These are phyloP conservation scores for Hartigia nigra DNA, from an alignment of 2,888 invertebrate genomes.

Conservation along the genomic window DNA sequence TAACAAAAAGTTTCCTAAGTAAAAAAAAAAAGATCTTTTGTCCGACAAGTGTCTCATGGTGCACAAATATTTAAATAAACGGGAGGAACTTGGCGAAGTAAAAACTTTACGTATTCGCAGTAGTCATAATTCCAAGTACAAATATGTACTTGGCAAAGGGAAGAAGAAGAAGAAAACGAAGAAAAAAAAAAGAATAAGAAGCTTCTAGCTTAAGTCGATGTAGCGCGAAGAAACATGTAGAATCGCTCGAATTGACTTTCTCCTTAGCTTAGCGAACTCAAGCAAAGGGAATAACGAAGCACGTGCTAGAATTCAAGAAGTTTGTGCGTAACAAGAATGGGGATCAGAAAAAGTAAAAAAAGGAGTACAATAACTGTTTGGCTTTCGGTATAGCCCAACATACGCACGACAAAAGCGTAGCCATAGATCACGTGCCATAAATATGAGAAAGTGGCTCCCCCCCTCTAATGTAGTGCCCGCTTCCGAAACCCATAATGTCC, in stretches of 20 bases:
- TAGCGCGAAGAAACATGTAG: not conserved
- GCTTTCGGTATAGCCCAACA: not conserved
- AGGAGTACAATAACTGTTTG: slow-evolving; percentile 21
- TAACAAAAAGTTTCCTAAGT: not conserved
- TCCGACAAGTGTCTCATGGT: not conserved
- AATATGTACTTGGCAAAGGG: not conserved
- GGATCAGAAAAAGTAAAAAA: not conserved
- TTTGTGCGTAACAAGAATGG: not conserved
- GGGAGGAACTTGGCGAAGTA: not conserved
- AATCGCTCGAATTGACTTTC: not conserved
- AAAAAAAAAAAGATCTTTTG: not conserved
- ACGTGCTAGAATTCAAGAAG: not conserved
- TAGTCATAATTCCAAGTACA: not conserved
- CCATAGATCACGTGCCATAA: slow-evolving; percentile 43
- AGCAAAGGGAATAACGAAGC: not conserved
- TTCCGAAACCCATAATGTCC: slow-evolving; percentile 46
- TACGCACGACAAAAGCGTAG: not conserved
- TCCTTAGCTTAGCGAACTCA: not conserved
- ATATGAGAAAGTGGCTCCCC: slow-evolving; percentile 37
- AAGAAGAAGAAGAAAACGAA: not conserved
- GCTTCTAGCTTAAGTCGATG: not conserved
- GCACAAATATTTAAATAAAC: not conserved
- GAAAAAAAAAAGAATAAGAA: not conserved
- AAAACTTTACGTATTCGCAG: not conserved
- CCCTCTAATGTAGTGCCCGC: slow-evolving; percentile 44